Base-by-base conservation (phyloP, 2,797 vertebrate species). In the Percopsis omiscomaycus region DNA sequence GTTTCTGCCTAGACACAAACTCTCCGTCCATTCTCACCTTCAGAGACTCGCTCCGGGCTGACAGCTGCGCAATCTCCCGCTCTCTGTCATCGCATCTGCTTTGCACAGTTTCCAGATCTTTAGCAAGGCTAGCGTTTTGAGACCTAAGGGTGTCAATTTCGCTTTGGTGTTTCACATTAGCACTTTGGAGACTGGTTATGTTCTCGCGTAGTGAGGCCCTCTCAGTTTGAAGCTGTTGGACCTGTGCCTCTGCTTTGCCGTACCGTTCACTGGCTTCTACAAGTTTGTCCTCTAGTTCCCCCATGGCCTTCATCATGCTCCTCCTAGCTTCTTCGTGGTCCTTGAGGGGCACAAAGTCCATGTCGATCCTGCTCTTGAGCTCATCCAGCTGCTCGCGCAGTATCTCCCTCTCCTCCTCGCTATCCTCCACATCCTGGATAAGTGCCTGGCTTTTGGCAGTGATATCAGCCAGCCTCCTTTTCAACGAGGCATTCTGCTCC, bases 201-300 rank as follows among this genome's bases (percentile, higher is more conserved):
- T 56, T 90, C 79, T 95, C 91, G 60, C 78, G 90, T 63, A 97
- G 82, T 0, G 51, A 73, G 2, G 71, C 81, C 30, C 87, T 94
- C 78, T 98, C 95, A 0, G 68, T 74, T 61, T 91, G 85, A 58
- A 98, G 70, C 77, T 86, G 92, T 47, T 92, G 92, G 4, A 92
- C 79, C 75, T 95, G 94, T 2, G 88, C 88, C 74, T 95, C 94
- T 68, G 92, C 92, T 77, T 92, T 93, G 2, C 86, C 89, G 5
- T 87, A 92, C 63, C 88, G 94, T 54, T 94, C 92, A 0, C 91
- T 92, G 4, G 91, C 71, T 45, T 98, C 95, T 9, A 90, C 87
- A 27, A 99, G 89, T 84, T 94, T 93, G 81, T 92, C 93, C 73
- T 93, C 94, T 66, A 98, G 87, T 44, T 95, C 94, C 62, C 93